Conservation (phyloP, 2,888 invertebrate species). For the Chalcosyrphus nemorum region DNA sequence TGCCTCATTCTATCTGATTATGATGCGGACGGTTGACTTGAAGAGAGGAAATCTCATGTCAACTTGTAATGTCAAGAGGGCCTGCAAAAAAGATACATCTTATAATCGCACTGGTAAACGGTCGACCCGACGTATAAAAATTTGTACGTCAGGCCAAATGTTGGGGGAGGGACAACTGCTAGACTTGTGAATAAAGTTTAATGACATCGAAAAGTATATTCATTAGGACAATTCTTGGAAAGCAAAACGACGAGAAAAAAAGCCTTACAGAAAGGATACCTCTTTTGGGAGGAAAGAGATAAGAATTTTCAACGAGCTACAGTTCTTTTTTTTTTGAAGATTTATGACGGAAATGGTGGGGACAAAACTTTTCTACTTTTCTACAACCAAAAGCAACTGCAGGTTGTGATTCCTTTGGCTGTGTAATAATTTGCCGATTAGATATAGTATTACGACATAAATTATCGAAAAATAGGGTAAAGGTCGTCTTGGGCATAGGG, state of each 20-base stretch:
- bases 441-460: constrained; percentile 55
- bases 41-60: constrained; percentile 26
- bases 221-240: constrained; percentile 3
- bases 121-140: constrained; percentile 26
- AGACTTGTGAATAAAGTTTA: constrained; percentile 45
- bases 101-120: constrained; percentile 11
- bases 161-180: not conserved
- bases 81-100: constrained; percentile 8
- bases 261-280: not conserved
- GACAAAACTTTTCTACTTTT: constrained; percentile 3
- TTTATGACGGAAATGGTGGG: constrained; percentile 50
- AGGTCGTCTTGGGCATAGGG: not conserved
- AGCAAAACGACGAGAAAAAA: not conserved
- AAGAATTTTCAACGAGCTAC: not conserved
- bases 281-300: constrained; percentile 3
- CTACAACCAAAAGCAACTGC: constrained; percentile 25
- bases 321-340: constrained; percentile 32
- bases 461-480: constrained; percentile 40
- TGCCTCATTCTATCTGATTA: not conserved
- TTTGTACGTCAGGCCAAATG: too few relatives aligned
- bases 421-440: constrained; percentile 61
- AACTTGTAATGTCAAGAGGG: constrained; percentile 43
- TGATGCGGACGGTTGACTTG: constrained; percentile 10
- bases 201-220: constrained; percentile 44
- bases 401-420: constrained; percentile 21